A percentile compares a stretch with the other conserved stretches of the same genome.
Evolutionary conservation across 2,888 invertebrate genomes (phyloP).

Genomic region (Sericinus montela): DNA sequence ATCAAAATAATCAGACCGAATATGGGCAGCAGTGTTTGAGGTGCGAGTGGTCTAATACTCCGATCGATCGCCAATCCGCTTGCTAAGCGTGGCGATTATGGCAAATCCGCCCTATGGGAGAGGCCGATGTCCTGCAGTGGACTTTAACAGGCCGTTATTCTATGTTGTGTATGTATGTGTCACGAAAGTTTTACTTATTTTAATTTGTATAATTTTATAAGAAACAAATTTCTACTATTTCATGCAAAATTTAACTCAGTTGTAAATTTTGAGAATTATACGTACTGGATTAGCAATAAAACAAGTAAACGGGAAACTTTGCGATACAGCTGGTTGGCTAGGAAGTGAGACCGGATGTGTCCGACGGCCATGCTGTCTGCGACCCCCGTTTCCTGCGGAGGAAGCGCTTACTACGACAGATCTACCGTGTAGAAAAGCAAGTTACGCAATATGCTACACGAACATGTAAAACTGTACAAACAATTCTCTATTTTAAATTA

Average conservation of each 20-base stretch:
- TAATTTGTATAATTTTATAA: too few species aligned
- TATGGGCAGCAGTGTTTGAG: too few species aligned
- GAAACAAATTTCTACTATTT: not conserved
- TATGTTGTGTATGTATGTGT: too few species aligned
- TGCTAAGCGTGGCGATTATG: too few species aligned
- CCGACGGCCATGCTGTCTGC: slow-evolving; percentile 55
- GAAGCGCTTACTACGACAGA: slow-evolving; percentile 9
- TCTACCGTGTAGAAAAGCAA: slow-evolving; percentile 14
- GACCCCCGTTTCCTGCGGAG: slow-evolving; percentile 35
- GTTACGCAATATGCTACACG: slow-evolving; percentile 13
- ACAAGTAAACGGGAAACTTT: slow-evolving; percentile 16
- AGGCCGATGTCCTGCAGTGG: too few species aligned
- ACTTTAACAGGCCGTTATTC: too few species aligned
- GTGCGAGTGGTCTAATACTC: too few species aligned
- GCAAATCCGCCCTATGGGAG: too few species aligned
- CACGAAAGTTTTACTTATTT: too few species aligned
- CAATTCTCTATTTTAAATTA: too few species aligned
- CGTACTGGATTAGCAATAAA: slow-evolving; percentile 17
- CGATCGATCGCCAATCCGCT: too few species aligned
- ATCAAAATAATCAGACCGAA: too few species aligned
- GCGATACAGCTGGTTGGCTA: slow-evolving; percentile 7
- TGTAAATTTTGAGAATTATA: not conserved
- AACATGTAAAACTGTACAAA: not conserved
- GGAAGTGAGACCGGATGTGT: slow-evolving; percentile 43
- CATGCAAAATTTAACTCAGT: not conserved